Percentiles rank a stretch among this genome's conserved stretches.
These are phyloP conservation scores for Fragum sueziense DNA, from an alignment of 2,888 invertebrate species.

Conservation along the genomic window DNA sequence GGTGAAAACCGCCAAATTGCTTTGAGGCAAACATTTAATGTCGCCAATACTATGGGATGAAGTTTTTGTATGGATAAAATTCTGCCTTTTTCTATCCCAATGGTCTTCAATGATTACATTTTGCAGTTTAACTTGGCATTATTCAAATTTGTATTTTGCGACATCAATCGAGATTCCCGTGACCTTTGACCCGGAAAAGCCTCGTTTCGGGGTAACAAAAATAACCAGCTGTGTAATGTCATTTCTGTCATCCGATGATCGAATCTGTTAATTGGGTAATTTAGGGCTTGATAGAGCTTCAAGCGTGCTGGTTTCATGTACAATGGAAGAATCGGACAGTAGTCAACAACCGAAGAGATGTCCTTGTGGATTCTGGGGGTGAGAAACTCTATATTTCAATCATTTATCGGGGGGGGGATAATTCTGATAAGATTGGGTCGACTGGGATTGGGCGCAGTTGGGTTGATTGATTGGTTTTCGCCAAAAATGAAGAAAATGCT, in stretches of 20 bases:
- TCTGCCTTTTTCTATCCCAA: too few species aligned
- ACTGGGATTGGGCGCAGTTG: conserved; percentile 29
- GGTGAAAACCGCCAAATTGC: conserved; percentile 3
- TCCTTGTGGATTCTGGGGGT: conserved; percentile 79
- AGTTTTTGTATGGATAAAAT: too few species aligned
- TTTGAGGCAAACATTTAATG: background rate
- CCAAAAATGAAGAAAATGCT: background rate
- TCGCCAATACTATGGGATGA: background rate
- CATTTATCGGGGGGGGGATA: conserved; percentile 4
- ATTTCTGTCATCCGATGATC: conserved; percentile 59
- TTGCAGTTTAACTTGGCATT: too few species aligned
- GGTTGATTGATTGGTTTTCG: conserved; percentile 35
- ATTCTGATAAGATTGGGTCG: conserved; percentile 26
- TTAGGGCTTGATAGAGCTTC: background rate
- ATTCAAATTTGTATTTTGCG: background rate
- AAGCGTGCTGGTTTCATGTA: background rate
- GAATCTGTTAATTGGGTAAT: conserved; percentile 9
- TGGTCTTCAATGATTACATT: too few species aligned
- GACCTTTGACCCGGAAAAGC: conserved; percentile 62
- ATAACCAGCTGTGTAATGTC: conserved; percentile 71
- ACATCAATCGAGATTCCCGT: background rate
- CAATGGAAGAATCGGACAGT: conserved; percentile 78
- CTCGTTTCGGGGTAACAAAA: conserved; percentile 68
- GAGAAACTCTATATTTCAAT: conserved; percentile 43
- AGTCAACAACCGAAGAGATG: conserved; percentile 73